phyloP scores from a whole-genome alignment of 2,797 vertebrate species.

The Chaetodon trifasciatus region DNA sequence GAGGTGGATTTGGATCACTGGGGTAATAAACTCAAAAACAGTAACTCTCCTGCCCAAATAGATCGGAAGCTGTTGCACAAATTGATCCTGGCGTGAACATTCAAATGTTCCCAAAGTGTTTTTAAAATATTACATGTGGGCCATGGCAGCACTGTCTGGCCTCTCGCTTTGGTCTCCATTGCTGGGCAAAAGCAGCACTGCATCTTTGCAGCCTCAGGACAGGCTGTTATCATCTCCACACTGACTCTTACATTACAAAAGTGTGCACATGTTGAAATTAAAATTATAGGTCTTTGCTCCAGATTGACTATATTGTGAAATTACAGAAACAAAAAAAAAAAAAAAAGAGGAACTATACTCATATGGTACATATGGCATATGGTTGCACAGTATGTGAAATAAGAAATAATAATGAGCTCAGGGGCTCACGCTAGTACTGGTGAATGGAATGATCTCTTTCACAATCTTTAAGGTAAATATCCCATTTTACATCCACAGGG shows the following conservation, averaged over 20 bases:
- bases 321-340: neutral
- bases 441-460: neutral
- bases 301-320: neutral
- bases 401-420: neutral
- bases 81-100: neutral
- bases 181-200: neutral
- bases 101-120: neutral
- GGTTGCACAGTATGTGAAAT: neutral
- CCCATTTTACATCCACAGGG: slow-evolving; percentile 12
- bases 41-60: neutral
- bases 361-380: neutral
- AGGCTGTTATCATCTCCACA: neutral
- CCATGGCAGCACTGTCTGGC: neutral
- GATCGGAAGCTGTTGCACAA: neutral
- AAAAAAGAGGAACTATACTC: no score
- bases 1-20: neutral
- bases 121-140: neutral
- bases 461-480: neutral
- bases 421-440: neutral
- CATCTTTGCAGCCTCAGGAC: neutral
- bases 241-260: neutral
- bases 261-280: neutral
- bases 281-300: neutral
- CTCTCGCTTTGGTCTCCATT: neutral
- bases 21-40: neutral